phyloP scores from a whole-genome alignment of 1,140 invertebrate species.

The Argopecten irradians region DNA sequence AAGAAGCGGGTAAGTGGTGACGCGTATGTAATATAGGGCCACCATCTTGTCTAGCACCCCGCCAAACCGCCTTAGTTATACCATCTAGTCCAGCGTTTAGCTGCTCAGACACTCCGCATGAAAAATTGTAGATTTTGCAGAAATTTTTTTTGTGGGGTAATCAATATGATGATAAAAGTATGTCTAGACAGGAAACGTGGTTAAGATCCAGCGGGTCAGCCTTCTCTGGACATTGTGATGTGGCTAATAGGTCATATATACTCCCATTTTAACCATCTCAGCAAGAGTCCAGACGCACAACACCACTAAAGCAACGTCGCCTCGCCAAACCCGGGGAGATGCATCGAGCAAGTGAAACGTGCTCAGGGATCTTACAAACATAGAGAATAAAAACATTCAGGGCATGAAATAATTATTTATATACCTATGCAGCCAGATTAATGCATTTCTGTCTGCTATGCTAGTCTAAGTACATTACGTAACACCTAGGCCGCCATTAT shows the following conservation, averaged over 20 bases:
- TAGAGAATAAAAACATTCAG: not conserved
- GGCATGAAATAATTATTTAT: conserved; percentile 23
- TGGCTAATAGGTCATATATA: conserved; percentile 22
- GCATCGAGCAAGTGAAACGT: not conserved
- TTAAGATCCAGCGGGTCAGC: not conserved
- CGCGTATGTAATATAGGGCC: not conserved
- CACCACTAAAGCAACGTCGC: conserved; percentile 10
- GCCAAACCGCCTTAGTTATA: not conserved
- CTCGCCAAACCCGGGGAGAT: conserved; percentile 4
- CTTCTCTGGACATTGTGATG: conserved; percentile 14
- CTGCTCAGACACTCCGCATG: conserved; percentile 19
- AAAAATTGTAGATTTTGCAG: conserved; percentile 23
- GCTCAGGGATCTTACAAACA: not conserved
- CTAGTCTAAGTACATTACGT: conserved; percentile 16
- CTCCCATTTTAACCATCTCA: conserved; percentile 15
- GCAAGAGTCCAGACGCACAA: conserved; percentile 13
- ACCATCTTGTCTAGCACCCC: not conserved
- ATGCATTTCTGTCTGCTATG: not conserved
- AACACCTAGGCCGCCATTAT: not conserved
- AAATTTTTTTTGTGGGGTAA: conserved; percentile 10
- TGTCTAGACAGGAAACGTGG: conserved; percentile 7
- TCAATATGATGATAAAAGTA: conserved; percentile 15
- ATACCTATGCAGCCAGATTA: conserved; percentile 21
- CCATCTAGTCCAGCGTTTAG: not conserved
- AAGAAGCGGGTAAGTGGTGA: not conserved